Conservation (phyloP, 2,888 invertebrate genomes). For the Apamea crenata region DNA sequence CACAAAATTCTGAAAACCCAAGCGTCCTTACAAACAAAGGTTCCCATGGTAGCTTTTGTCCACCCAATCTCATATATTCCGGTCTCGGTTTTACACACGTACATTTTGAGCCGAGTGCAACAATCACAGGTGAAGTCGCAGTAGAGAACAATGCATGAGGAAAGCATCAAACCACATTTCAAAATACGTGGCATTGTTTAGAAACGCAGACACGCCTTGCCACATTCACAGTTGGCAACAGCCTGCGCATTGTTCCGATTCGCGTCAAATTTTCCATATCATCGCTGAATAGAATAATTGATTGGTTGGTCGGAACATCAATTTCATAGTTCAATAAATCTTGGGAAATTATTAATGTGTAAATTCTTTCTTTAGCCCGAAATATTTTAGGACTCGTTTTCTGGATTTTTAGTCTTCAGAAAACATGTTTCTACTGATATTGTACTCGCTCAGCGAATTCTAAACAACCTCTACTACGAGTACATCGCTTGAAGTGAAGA, state of each 20-base stretch:
- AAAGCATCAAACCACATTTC: constrained; percentile 63
- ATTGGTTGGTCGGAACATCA: constrained; percentile 41
- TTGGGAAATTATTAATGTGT: constrained; percentile 10
- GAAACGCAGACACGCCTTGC: constrained; percentile 50
- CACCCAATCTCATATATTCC: constrained; percentile 43
- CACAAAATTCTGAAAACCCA: constrained; percentile 25
- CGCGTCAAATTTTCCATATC: constrained; percentile 53
- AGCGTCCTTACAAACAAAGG: constrained; percentile 49
- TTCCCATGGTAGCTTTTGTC: constrained; percentile 36
- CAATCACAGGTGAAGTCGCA: constrained; percentile 49
- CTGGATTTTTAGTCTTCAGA: constrained; percentile 4
- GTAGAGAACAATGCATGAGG: constrained; percentile 56
- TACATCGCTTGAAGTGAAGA: constrained; percentile 44
- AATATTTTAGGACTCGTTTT: constrained; percentile 5
- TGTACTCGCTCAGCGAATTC: constrained; percentile 37
- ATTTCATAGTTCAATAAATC: constrained; percentile 45
- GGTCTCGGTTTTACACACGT: constrained; percentile 33
- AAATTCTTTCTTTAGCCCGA: background rate
- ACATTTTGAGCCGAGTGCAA: constrained; percentile 33
- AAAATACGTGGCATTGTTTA: constrained; percentile 65
- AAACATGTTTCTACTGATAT: constrained; percentile 16
- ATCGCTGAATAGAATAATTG: constrained; percentile 57
- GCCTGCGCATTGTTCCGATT: constrained; percentile 43
- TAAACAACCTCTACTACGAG: constrained; percentile 35
- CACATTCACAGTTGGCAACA: constrained; percentile 35